A percentile compares a stretch with the other conserved stretches of the same genome.
These are phyloP conservation scores for Euthynnus affinis DNA, from an alignment of 2,797 vertebrate species.

Conservation along the genomic window DNA sequence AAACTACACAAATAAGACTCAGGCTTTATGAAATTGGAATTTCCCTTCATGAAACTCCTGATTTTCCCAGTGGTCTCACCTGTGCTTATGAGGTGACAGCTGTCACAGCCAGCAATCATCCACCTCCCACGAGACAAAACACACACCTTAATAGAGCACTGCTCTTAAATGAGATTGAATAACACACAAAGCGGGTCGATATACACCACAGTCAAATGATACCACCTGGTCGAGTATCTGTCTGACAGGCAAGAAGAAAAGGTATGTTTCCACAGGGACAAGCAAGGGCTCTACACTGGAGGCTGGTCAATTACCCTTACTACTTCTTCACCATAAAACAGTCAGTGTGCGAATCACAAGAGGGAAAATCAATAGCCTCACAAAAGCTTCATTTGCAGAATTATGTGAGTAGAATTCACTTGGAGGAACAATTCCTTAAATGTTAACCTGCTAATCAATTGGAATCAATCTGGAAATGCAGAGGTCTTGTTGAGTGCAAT, in stretches of 20 bases:
- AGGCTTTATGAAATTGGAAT: too few species aligned
- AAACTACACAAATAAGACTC: too few species aligned
- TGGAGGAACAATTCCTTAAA: slow-evolving; percentile 19
- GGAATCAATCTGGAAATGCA: slow-evolving; percentile 30
- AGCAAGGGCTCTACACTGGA: background rate
- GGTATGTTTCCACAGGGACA: slow-evolving; percentile 7
- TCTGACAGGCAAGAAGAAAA: slow-evolving; percentile 19
- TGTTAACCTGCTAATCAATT: slow-evolving; percentile 35
- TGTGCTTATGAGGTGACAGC: background rate
- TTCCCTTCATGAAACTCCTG: background rate
- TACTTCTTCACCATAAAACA: background rate
- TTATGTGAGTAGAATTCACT: slow-evolving; percentile 53
- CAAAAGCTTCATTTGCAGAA: slow-evolving; percentile 42
- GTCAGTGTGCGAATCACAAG: background rate
- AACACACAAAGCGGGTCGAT: background rate
- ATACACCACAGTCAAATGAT: background rate
- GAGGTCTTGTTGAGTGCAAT: background rate
- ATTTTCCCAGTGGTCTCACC: background rate
- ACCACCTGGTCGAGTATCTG: slow-evolving; percentile 22
- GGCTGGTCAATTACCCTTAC: background rate
- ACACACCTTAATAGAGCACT: background rate
- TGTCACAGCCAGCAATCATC: background rate
- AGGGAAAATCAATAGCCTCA: slow-evolving; percentile 44
- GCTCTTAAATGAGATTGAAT: background rate
- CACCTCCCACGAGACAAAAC: background rate